phyloP scores from a whole-genome alignment of 1,140 invertebrate genomes.

The Leptinotarsa undecemlineata region DNA sequence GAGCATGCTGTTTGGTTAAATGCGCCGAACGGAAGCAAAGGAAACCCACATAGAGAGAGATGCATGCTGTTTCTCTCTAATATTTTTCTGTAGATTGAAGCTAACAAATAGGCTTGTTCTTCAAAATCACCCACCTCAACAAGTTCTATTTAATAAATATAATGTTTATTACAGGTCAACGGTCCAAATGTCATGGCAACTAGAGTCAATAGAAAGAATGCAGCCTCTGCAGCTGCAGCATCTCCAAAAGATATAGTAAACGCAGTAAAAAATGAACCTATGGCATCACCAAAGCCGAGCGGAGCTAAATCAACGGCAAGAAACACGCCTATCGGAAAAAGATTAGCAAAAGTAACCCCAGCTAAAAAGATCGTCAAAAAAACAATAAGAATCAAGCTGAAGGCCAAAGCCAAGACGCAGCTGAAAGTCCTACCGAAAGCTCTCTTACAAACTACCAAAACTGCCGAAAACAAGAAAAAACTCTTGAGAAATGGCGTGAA shows the following conservation, averaged over 20 bases:
- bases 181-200: constrained; percentile 54
- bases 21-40: too few species aligned
- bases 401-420: constrained; percentile 44
- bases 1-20: too few species aligned
- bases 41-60: too few species aligned
- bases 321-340: constrained; percentile 33
- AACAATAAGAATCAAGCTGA: constrained; percentile 42
- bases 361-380: constrained; percentile 37
- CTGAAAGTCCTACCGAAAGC: constrained; percentile 47
- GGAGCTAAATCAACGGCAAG: constrained; percentile 6
- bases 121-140: too few species aligned
- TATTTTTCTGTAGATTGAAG: too few species aligned
- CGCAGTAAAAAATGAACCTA: constrained; percentile 27
- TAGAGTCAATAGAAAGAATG: constrained; percentile 51
- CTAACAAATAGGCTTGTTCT: too few species aligned
- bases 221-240: constrained; percentile 19
- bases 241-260: constrained; percentile 35
- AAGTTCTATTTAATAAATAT: neutral
- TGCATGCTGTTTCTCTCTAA: too few species aligned
- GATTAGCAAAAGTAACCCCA: constrained; percentile 36
- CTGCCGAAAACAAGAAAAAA: constrained; percentile 44
- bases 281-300: neutral
- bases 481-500: constrained; percentile 49
- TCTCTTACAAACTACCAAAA: constrained; percentile 44
- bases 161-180: neutral